phyloP scores from a whole-genome alignment of 2,113 vertebrate genomes.

The Passer domesticus region DNA sequence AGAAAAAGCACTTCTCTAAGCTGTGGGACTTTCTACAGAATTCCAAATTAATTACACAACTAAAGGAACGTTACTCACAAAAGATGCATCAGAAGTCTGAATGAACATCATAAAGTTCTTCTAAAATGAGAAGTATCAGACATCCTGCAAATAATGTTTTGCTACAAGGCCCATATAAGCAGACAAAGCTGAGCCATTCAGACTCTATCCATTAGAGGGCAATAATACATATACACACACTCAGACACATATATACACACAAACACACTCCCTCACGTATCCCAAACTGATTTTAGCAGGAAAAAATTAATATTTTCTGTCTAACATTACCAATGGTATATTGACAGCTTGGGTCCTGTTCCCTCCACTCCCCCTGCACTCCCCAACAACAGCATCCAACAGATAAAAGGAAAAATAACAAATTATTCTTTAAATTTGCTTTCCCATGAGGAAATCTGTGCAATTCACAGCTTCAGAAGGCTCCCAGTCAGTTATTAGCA shows the following conservation, averaged over 20 bases:
- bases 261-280: neutral
- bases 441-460: neutral
- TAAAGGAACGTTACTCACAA: neutral
- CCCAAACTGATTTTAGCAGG: neutral
- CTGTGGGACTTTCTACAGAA: neutral
- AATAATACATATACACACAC: neutral
- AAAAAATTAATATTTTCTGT: neutral
- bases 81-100: neutral
- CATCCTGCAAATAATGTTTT: neutral
- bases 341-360: neutral
- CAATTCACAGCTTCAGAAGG: neutral
- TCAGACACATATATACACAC: neutral
- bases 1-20: neutral
- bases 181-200: constrained; percentile 26
- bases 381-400: neutral
- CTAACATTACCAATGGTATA: neutral
- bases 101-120: neutral
- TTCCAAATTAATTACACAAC: neutral
- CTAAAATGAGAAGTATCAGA: neutral
- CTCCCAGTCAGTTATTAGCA: neutral
- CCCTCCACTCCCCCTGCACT: neutral
- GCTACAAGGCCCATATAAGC: accelerated
- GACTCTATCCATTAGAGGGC: constrained; percentile 61
- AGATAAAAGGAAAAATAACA: neutral
- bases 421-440: neutral